Evolutionary conservation across 2,113 vertebrate genomes (phyloP), one percentile per base, ranked within the genome.

Genomic region (Scatophagus argus): DNA sequence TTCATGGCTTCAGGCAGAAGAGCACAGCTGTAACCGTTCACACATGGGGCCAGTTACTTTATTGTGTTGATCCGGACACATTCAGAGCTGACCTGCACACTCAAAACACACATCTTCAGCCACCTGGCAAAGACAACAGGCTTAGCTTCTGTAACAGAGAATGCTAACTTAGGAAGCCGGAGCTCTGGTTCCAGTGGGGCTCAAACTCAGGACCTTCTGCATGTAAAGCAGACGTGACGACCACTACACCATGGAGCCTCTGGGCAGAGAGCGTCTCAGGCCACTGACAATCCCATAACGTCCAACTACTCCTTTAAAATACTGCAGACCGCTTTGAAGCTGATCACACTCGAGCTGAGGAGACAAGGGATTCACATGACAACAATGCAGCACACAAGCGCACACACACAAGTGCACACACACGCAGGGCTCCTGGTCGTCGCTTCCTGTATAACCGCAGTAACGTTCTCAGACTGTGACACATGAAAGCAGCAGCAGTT

Each of bases 171-270:
- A n/a, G n/a, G n/a, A n/a, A n/a, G n/a, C n/a, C 13, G 17, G 1
- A 29, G 2, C 0, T 1, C 0, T 97, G 96, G 96, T 97, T 97
- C 96, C 96, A 98, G 96, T 98, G 97, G 97, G 97, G 96, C 94
- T 98, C 96, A 97, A 98, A 99, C 97, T 96, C 97, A 98, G 96
- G 96, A 97, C 95, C 96, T 98, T 98, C 97, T 98, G 96, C 96
- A 95, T 97, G 97, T 99, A 98, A 98, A 98, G 96, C 97, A 97
- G 97, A 98, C 95, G 96, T 98, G 97, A 97, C 98, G 95, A 98
- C 97, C 96, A 91, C 97, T 97, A 98, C 97, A 99, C 96, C 96
- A 99, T 97, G 96, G 96, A 97, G 97, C 97, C 97, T 44, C n/a
- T n/a, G n/a, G n/a, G n/a, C n/a, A n/a, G n/a, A n/a, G n/a, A n/a